Conservation (phyloP, 2,888 invertebrate genomes). For the Hoplodrina blanda region DNA sequence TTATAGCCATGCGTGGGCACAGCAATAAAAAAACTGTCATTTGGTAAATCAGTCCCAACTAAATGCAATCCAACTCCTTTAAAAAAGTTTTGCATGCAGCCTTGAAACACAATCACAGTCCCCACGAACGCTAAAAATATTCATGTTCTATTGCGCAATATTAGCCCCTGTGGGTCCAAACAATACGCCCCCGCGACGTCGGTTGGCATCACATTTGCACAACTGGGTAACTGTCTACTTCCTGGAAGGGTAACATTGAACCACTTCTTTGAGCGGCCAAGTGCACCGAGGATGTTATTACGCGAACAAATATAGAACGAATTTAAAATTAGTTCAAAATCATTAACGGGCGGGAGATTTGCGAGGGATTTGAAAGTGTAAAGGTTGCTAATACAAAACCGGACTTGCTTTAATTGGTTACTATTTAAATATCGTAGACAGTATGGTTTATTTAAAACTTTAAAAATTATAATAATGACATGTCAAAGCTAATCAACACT, state of each 20-base stretch:
- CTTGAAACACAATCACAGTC: conserved; percentile 48
- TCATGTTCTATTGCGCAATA: conserved; percentile 43
- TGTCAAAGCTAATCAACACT: neutral
- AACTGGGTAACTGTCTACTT: conserved; percentile 85
- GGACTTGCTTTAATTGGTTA: neutral
- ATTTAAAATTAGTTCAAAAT: conserved; percentile 53
- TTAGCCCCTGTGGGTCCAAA: conserved; percentile 56
- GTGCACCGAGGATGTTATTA: conserved; percentile 87
- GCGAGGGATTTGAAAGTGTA: neutral
- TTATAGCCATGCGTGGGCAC: conserved; percentile 7
- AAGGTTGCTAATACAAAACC: conserved; percentile 8
- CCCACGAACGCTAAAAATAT: conserved; percentile 55
- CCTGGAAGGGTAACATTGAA: conserved; percentile 88
- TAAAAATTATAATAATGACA: conserved; percentile 5
- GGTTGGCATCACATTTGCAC: conserved; percentile 78
- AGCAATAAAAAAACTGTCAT: neutral
- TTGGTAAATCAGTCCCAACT: conserved; percentile 3
- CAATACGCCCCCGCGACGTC: conserved; percentile 60
- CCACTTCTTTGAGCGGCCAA: conserved; percentile 86
- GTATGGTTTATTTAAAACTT: neutral
- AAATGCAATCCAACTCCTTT: conserved; percentile 12
- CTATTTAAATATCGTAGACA: neutral
- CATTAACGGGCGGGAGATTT: conserved; percentile 18
- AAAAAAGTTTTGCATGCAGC: conserved; percentile 24
- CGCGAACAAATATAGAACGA: conserved; percentile 81